Evolutionary conservation across 1,140 invertebrate genomes (phyloP), one percentile per base, ranked within the genome.

Genomic region (Fopius arisanus): DNA sequence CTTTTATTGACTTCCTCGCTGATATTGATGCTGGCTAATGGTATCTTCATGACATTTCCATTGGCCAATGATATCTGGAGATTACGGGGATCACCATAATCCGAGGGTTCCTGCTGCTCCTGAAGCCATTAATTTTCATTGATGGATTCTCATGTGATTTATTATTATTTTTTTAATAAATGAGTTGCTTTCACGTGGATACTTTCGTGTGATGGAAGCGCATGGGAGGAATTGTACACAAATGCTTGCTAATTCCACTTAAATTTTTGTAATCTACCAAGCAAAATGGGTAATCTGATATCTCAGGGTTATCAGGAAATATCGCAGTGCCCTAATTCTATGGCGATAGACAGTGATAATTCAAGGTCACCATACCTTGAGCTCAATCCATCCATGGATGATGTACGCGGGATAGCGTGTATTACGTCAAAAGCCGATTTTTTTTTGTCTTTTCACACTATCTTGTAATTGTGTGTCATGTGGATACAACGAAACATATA

Each of bases 1-100:
- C 94, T 96, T 84, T 96, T 96, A 82, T 96, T 95, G 19, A 98
- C 93, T 86, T 98, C 96, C 85, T 97, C 96, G 19, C 95, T 94
- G 81, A 98, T 97, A 88, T 97, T 98, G 76, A 97, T 95, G 14
- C 94, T 93, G 33, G 93, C 90, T 74, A 96, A 85, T 3, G 96
- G 96, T 79, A 96, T 97, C 84, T 96, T 96, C 92, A 97, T 95
- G 59, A 97, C 93, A 83, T 96, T 96, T 26, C 96, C 96, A 88
- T 96, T 97, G 3, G 94, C 93, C 78, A 98, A 87, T 5, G 95
- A 94, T 79, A 96, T 96, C 83, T 96, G 93, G 67, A 97, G 87
- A 84, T 96, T 95, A 75, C 91, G 90, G 16, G 87, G 84, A 14
- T 81, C 75, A 33, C 81, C 84, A 40, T 80, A 88, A 54, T 81